Base-by-base conservation (phyloP, 2,888 invertebrate genomes). In the Melanargia galathea region DNA sequence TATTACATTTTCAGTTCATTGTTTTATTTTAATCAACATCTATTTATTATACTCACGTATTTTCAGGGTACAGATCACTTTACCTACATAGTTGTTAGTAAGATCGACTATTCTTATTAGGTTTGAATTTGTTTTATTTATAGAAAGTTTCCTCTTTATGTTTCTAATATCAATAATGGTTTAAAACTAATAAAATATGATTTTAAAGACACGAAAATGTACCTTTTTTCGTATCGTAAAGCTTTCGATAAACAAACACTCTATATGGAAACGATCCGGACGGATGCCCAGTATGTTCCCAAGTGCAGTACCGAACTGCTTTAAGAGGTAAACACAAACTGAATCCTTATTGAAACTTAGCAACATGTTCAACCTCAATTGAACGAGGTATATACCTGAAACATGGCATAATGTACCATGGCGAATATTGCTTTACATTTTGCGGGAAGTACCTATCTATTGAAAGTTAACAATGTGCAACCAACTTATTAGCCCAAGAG, bases 291-390 rank as follows among this genome's bases (percentile, higher is more conserved):
- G 8, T 11, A 49, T 26, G n/a, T 24, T 24, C 26, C 16, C 26
- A 49, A 26, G 7, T 10, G n/a, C 24, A 20, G 48, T 13, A 48
- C 8, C 8, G 0, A 7, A 13, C 13, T 24, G 7, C 13, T 49
- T 16, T 26, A 49, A 26, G 24, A n/a, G 26, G 26, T 16, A 52
- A 52, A 52, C 33, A 51, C 30, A 52, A 33, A 35, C 30, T 52
- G 51, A 52, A 33, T 18, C 51, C 51, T 52, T 33, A 33, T 52
- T 33, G 51, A 52, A 52, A 52, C 20, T 33, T 33, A 33, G 33
- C 51, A 52, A 35, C 51, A 52, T 30, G 33, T 52, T 26, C 3
- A 30, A 26, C 16, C 3, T 33, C 11, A 13, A 10, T 4, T 13
- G 30, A 49, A 1, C 51, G 4, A 7, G 16, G 16, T 49, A 30